Evolutionary conservation across 2,797 vertebrate species (phyloP), one percentile per base, ranked within the genome.

Genomic region (Otolemur crassicaudatus): DNA sequence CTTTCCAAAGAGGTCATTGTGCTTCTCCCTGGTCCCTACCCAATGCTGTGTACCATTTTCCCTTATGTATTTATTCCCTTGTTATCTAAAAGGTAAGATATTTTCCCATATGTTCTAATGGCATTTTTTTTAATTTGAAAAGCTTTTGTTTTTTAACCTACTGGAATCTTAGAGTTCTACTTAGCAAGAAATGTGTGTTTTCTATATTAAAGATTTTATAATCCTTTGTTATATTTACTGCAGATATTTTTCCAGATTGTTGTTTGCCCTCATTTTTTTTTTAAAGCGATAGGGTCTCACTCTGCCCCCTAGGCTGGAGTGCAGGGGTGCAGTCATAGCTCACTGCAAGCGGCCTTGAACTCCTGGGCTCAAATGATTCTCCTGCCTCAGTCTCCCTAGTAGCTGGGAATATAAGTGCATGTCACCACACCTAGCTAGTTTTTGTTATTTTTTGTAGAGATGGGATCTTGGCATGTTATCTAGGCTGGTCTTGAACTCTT

Each of bases 21-120:
- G 69, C n/a, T 2, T 19, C 73, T 11, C 0, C 3, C 8, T 0
- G 2, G 19, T 8, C 31, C 14, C 8, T 0, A 0, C 31, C n/a
- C 27, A 0, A 31, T 0, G 22, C 43, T 0, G 0, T 6, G 8
- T 13, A 12, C 58, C 0, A 0, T 60, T 10, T n/a, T 46, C 43
- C 12, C 16, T 0, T 16, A 43, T 72, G 37, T 22, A n/a, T 65
- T 65, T 65, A 83, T 65, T n/a, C 23, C 0, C 16, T 77, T 61
- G 46, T 89, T 20, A 25, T 3, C 67, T 16, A 3, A 37, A 63
- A 46, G 12, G 46, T 3, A 14, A 72, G 12, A 4, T 3, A 3
- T 43, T 34, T 17, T 31, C 8, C 29, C 12, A 0, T 27, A 0
- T 4, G 7, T 9, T 77, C 56, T 31, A 27, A 17, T 6, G 27